These are phyloP conservation scores for Lapara coniferarum DNA, from an alignment of 2,888 invertebrate species.

Conservation along the genomic window DNA sequence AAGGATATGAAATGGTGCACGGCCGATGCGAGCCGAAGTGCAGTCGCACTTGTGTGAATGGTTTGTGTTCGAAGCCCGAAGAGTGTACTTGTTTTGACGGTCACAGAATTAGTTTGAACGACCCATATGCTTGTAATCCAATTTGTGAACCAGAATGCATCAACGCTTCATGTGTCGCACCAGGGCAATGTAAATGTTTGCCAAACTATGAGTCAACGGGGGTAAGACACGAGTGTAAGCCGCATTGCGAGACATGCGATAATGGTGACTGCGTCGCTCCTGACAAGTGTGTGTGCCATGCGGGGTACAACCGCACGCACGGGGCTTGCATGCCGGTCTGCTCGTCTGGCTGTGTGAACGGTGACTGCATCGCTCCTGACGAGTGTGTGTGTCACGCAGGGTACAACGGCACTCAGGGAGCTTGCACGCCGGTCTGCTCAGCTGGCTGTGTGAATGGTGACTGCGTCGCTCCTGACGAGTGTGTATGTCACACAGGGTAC, in stretches of 20 bases:
- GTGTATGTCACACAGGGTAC: constrained; percentile 38
- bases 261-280: constrained; percentile 61
- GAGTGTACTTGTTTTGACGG: constrained; percentile 74
- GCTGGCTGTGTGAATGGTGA: constrained; percentile 43
- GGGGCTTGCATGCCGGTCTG: constrained; percentile 32
- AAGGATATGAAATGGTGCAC: constrained; percentile 38
- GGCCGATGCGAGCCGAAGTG: constrained; percentile 42
- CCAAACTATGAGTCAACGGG: constrained; percentile 51
- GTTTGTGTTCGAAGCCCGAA: constrained; percentile 61
- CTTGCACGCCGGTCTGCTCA: constrained; percentile 31
- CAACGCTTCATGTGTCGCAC: constrained; percentile 48
- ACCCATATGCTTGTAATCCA: constrained; percentile 36
- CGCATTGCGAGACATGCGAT: constrained; percentile 34
- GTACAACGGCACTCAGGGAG: constrained; percentile 29
- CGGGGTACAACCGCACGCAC: constrained; percentile 33
- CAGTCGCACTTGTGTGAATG: constrained; percentile 45
- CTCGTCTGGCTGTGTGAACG: constrained; percentile 39
- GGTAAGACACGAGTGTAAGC: constrained; percentile 29
- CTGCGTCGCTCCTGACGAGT: constrained; percentile 66
- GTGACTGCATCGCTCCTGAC: constrained; percentile 60
- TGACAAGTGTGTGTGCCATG: constrained; percentile 52
- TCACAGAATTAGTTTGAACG: constrained; percentile 33
- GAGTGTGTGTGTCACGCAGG: constrained; percentile 49
- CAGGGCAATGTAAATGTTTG: constrained; percentile 72
- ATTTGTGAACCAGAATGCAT: constrained; percentile 37